These are phyloP conservation scores for Melipona quadrifasciata DNA, from an alignment of 1,140 invertebrate species.

Conservation along the genomic window DNA sequence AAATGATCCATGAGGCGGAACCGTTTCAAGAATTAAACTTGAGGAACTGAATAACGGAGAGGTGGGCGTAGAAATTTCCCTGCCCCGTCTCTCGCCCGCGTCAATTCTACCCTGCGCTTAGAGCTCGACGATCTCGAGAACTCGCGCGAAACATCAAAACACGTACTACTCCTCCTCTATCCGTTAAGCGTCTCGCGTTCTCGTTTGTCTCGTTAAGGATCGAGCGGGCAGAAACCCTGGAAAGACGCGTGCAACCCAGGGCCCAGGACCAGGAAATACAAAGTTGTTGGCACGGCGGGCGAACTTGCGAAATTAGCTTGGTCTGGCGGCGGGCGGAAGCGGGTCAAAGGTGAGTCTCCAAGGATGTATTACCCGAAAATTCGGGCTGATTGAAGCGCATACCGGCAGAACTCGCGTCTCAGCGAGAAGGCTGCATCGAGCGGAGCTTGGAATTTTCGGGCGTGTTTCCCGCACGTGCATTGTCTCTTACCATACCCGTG, in stretches of 20 bases:
- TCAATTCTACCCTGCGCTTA: background rate
- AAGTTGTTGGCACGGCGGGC: conserved; percentile 8
- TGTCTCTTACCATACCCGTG: background rate
- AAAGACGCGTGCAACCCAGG: conserved; percentile 8
- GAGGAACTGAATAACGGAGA: background rate
- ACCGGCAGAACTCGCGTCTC: conserved; percentile 4
- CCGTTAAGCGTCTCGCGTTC: conserved; percentile 2
- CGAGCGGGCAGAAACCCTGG: background rate
- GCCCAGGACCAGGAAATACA: background rate
- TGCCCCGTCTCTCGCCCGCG: background rate
- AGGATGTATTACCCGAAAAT: conserved; percentile 46
- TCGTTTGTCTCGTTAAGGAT: conserved; percentile 16
- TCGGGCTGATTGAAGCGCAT: conserved; percentile 33
- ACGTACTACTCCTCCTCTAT: background rate
- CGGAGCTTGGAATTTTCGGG: conserved; percentile 14
- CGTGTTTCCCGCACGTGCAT: background rate
- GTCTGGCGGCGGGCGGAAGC: conserved; percentile 22
- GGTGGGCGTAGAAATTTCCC: background rate
- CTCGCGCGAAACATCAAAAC: conserved; percentile 1
- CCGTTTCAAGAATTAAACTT: background rate
- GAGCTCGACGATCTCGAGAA: background rate
- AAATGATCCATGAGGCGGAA: background rate
- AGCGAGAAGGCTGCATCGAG: too few species aligned
- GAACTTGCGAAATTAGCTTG: conserved; percentile 33
- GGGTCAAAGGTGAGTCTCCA: conserved; percentile 43